Conservation (phyloP, 2,888 invertebrate species). For the Eudasyphora cyanicolor region DNA sequence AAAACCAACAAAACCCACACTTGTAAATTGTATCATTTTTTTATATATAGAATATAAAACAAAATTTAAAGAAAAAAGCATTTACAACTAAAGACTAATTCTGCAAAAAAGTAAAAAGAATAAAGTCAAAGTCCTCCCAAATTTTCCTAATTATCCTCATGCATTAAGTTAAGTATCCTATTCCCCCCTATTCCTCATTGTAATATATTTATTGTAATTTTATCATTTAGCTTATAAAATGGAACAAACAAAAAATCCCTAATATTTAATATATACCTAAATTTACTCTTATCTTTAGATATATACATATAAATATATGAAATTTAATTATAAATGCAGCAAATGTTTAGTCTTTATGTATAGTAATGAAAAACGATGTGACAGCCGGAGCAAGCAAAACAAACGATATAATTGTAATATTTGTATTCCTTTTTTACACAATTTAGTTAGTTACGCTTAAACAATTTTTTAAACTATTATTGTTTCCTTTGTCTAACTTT, state of each 20-base stretch:
- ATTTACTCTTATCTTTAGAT: constrained; percentile 55
- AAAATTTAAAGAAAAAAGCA: constrained; percentile 20
- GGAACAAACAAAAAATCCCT: constrained; percentile 31
- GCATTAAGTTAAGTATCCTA: background rate
- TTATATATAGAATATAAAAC: constrained; percentile 46
- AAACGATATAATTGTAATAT: constrained; percentile 35
- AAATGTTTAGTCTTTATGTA: constrained; percentile 30
- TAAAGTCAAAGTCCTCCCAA: background rate
- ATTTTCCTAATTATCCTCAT: background rate
- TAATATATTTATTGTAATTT: constrained; percentile 55
- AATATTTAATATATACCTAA: constrained; percentile 36
- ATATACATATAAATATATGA: constrained; percentile 63
- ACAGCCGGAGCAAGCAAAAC: background rate
- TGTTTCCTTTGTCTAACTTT: constrained; percentile 7
- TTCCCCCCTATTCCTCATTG: constrained; percentile 22
- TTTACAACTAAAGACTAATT: constrained; percentile 1
- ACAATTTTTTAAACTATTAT: constrained; percentile 3
- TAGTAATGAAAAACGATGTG: background rate
- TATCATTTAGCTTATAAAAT: constrained; percentile 58
- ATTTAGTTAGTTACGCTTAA: constrained; percentile 50
- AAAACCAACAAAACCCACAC: constrained; percentile 30
- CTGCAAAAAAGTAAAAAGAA: background rate
- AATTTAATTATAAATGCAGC: background rate
- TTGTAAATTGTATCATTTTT: constrained; percentile 56
- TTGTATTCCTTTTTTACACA: constrained; percentile 28